Conservation (phyloP, 2,888 invertebrate genomes). For the Drosophila nr. medialis region DNA sequence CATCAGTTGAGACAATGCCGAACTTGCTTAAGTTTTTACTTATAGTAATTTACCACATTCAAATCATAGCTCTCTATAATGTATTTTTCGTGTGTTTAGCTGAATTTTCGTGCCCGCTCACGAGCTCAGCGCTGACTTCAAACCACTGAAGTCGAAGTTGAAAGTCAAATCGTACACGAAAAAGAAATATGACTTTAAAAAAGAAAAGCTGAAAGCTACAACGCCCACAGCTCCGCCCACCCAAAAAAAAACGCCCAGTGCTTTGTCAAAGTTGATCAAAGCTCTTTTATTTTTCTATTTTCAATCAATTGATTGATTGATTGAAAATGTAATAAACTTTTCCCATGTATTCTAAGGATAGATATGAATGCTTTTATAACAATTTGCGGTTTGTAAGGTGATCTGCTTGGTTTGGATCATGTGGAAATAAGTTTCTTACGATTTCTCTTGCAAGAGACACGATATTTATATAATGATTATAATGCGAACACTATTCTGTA, state of each 20-base stretch:
- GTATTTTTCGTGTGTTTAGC: background rate
- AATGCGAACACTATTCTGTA: slow-evolving; percentile 1
- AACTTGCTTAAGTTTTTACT: slow-evolving; percentile 3
- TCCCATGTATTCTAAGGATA: background rate
- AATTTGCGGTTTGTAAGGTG: slow-evolving; percentile 24
- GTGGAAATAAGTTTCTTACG: slow-evolving; percentile 18
- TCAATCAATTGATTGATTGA: background rate
- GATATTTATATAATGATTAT: slow-evolving; percentile 7
- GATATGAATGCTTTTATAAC: background rate
- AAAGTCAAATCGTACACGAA: slow-evolving; percentile 57
- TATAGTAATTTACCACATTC: slow-evolving; percentile 18
- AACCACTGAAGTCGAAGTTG: background rate
- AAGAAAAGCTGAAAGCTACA: background rate
- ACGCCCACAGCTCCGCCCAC: slow-evolving; percentile 19
- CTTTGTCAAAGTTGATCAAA: slow-evolving; percentile 11
- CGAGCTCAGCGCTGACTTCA: slow-evolving; percentile 13
- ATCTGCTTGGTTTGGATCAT: slow-evolving; percentile 23
- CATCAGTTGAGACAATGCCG: slow-evolving; percentile 1
- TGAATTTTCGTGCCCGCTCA: slow-evolving; percentile 35
- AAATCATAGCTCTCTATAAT: slow-evolving; percentile 14
- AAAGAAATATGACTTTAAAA: slow-evolving; percentile 7
- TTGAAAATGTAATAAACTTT: background rate
- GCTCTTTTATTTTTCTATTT: background rate
- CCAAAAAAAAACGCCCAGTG: background rate
- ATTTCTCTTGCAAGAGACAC: slow-evolving; percentile 13